These are phyloP conservation scores for Acanthacorydalis orientalis DNA, from an alignment of 2,888 invertebrate genomes.

Conservation along the genomic window DNA sequence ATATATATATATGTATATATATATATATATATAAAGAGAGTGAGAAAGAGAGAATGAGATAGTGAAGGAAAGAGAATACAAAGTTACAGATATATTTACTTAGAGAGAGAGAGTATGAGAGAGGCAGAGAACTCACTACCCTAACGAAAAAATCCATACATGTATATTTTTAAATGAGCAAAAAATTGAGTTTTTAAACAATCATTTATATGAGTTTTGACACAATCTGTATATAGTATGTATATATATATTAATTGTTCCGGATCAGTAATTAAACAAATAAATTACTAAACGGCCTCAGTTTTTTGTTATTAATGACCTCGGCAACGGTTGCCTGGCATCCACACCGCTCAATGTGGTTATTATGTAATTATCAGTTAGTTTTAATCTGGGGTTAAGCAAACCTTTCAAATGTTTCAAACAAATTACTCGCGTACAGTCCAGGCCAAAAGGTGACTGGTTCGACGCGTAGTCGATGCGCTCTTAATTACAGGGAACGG, in stretches of 20 bases:
- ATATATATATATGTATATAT: too few species aligned
- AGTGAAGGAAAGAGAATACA: too few species aligned
- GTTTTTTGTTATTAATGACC: constrained; percentile 25
- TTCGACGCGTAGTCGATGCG: background rate
- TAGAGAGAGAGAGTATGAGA: too few species aligned
- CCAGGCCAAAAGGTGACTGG: background rate
- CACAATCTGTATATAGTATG: too few species aligned
- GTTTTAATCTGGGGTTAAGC: constrained; percentile 34
- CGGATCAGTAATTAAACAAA: constrained; percentile 31
- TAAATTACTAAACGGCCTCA: constrained; percentile 27
- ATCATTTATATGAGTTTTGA: too few species aligned
- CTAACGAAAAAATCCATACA: too few species aligned
- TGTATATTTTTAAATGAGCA: too few species aligned
- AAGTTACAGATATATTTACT: too few species aligned
- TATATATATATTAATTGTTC: constrained; percentile 23
- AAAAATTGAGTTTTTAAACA: too few species aligned
- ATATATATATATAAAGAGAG: too few species aligned
- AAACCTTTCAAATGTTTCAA: constrained; percentile 29
- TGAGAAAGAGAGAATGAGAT: too few species aligned
- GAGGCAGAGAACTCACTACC: too few species aligned
- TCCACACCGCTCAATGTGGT: constrained; percentile 21
- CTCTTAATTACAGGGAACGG: background rate
- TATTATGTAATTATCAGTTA: constrained; percentile 35
- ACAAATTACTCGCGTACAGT: constrained; percentile 25
- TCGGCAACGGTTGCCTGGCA: constrained; percentile 25